Percentiles rank a stretch among this genome's conserved stretches.
phyloP scores from a whole-genome alignment of 30 jellyfish, hydroid and myxozoan species.

The Nemopilema nomurai region DNA sequence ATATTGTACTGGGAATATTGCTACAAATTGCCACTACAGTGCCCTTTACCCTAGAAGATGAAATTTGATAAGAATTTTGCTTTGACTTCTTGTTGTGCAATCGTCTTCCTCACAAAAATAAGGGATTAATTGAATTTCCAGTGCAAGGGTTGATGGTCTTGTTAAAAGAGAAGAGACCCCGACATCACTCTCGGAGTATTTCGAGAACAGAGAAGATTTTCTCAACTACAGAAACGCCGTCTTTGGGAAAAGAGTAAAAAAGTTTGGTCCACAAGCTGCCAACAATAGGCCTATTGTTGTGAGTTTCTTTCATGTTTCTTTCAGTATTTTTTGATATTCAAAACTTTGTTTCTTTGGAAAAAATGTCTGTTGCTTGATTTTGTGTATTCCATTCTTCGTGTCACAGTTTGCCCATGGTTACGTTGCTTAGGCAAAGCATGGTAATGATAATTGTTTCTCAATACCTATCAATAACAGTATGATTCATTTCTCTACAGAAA shows the following conservation, averaged over 20 bases:
- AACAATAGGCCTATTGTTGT: conserved; percentile 76
- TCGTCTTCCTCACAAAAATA: neutral
- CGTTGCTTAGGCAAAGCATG: too few species aligned
- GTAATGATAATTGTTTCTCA: neutral
- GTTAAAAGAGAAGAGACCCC: conserved; percentile 77
- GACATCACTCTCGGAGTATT: conserved; percentile 66
- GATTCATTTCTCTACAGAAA: conserved; percentile 25
- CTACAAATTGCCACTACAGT: too few species aligned
- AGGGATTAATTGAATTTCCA: too few species aligned
- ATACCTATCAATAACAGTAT: neutral
- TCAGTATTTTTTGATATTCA: too few species aligned
- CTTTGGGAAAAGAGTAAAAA: conserved; percentile 84
- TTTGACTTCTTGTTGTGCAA: too few species aligned
- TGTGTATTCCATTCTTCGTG: too few species aligned
- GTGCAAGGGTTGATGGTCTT: conserved; percentile 95
- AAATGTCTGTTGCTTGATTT: too few species aligned
- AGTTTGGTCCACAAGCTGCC: conserved; percentile 82
- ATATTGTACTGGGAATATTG: too few species aligned
- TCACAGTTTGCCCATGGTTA: too few species aligned
- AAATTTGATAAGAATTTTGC: neutral
- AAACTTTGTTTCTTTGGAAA: too few species aligned
- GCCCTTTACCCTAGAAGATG: too few species aligned
- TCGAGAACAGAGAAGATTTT: conserved; percentile 78
- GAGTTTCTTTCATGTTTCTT: conserved; percentile 6
- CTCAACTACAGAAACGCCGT: conserved; percentile 57